phyloP scores from a whole-genome alignment of 2,888 invertebrate genomes.

The Girardia tigrina region DNA sequence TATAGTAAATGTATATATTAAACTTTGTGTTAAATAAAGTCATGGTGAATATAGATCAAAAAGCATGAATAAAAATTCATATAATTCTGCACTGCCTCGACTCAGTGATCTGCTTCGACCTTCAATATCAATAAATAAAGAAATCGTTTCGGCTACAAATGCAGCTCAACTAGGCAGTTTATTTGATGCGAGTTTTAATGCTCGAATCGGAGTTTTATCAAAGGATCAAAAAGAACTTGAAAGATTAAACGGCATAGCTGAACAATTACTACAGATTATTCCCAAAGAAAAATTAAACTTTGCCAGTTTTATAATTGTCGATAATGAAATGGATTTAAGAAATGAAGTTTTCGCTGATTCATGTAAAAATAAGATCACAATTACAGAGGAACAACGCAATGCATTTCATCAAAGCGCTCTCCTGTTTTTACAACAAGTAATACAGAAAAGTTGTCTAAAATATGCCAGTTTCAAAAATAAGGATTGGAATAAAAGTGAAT shows the following conservation, averaged over 20 bases:
- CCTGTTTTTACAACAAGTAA: background rate
- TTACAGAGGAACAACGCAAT: background rate
- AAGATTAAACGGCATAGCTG: background rate
- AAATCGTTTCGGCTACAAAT: background rate
- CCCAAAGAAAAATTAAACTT: constrained; percentile 9
- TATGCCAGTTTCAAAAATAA: background rate
- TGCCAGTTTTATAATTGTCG: background rate
- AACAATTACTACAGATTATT: background rate
- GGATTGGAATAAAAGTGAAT: background rate
- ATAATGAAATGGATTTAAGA: constrained; percentile 17
- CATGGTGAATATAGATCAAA: too few species aligned
- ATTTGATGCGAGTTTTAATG: constrained; percentile 9
- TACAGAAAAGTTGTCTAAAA: background rate
- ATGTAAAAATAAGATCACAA: background rate
- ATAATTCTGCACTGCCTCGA: background rate
- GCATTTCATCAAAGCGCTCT: background rate
- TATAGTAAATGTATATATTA: too few species aligned
- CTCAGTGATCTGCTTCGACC: background rate
- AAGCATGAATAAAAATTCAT: constrained; percentile 18
- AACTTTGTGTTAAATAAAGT: too few species aligned
- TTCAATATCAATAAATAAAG: background rate
- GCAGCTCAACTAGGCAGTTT: background rate
- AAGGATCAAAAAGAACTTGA: background rate
- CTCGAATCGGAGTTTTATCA: constrained; percentile 9
- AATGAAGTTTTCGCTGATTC: background rate